Base-by-base conservation (phyloP, 2,888 invertebrate species). In the Antheraea assamensis region DNA sequence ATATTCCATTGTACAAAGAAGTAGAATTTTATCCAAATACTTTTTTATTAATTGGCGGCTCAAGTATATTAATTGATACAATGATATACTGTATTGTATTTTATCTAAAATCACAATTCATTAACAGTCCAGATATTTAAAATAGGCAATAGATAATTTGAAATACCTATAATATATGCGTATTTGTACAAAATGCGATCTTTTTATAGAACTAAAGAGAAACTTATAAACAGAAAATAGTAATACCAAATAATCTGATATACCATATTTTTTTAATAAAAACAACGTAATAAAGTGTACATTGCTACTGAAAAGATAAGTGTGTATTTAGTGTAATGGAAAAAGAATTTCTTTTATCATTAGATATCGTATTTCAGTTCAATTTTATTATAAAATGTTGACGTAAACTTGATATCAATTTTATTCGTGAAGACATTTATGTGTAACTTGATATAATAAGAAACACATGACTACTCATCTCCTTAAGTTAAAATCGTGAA, bases 1-100 rank as follows among this genome's bases (percentile, higher is more conserved):
- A 73, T 58, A 71, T 66, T 61, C 3, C 24, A 58, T 24, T 58
- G 24, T 58, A 73, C 72, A 47, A 64, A 17, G 61, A 61, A 27
- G 7, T 27, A 61, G 15, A 61, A 17, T 19, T 58, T 47, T 31
- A 21, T 70, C 24, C 47, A 8, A 58, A 35, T n/a, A 66, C 64
- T 49, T 31, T 61, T 71, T 52, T n/a, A 19, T 66, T 71, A 66
- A 73, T 52, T 58, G 24, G 21, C 8, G 10, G 21, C 10, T 24
- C 58, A 58, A 24, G 24, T 58, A 10, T 52, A 61, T 61, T 61
- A 61, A 17, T 61, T 61, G 1, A 24, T 27, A 3, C 2, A n/a
- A 55, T 13, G 27, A 27, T 3, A 61, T 15, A 61, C 13, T 13
- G 24, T 27, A 10, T 61, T 27, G 2, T 19, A 15, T 61, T 61